Conservation (phyloP, 2,113 vertebrate species). For the Psilopsiagon aurifrons region DNA sequence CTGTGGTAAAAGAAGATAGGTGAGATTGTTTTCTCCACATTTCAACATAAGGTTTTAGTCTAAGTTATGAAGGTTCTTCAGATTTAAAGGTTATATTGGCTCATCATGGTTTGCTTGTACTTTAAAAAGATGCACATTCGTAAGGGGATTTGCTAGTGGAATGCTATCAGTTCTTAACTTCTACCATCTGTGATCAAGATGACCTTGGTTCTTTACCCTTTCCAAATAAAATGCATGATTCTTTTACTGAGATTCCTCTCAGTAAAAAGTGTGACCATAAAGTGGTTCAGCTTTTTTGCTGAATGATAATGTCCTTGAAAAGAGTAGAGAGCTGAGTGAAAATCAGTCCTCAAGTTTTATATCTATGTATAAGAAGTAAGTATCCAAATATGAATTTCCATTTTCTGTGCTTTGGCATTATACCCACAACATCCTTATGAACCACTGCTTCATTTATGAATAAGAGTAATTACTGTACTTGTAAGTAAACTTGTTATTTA, state of each 20-base stretch:
- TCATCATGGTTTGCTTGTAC: not conserved
- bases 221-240: not conserved
- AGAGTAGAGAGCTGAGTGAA: not conserved
- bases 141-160: not conserved
- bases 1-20: not conserved
- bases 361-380: not conserved
- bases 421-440: not conserved
- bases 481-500: not conserved
- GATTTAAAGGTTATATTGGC: not conserved
- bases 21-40: not conserved
- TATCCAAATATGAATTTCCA: not conserved
- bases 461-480: not conserved
- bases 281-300: not conserved
- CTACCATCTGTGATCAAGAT: not conserved
- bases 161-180: not conserved
- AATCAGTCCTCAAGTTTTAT: not conserved
- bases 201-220: conserved; percentile 33
- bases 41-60: not conserved
- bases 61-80: not conserved
- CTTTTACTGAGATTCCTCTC: not conserved
- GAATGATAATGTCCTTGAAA: not conserved
- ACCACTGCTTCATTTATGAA: not conserved
- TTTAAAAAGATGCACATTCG: not conserved
- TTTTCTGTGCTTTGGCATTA: not conserved
- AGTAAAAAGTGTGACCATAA: not conserved